Percentiles rank a stretch among this genome's conserved stretches.
Conservation (phyloP, 2,888 invertebrate genomes). For the Agrochola litura region DNA sequence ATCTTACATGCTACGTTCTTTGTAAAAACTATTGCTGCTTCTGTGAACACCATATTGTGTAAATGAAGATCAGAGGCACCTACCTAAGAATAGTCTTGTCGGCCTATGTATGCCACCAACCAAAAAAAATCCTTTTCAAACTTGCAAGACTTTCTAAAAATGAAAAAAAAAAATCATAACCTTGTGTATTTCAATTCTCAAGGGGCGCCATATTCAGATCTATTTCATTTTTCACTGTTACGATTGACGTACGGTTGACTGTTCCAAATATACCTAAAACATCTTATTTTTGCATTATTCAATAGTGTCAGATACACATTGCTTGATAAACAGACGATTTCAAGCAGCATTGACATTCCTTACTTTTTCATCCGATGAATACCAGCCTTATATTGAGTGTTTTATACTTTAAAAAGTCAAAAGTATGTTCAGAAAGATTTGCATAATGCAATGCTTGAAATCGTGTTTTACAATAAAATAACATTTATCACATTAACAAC, state of each 20-base stretch:
- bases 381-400: neutral
- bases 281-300: slow-evolving; percentile 2
- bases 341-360: slow-evolving; percentile 15
- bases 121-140: too few relatives aligned
- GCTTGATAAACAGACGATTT: slow-evolving; percentile 28
- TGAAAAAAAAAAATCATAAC: neutral
- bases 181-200: slow-evolving; percentile 4
- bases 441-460: slow-evolving; percentile 24
- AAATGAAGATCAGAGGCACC: neutral
- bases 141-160: neutral
- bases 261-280: neutral
- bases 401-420: neutral
- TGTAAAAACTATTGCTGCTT: neutral
- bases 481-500: slow-evolving; percentile 17
- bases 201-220: slow-evolving; percentile 5
- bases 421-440: neutral
- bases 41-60: neutral
- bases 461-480: slow-evolving; percentile 42
- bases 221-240: neutral
- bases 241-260: neutral
- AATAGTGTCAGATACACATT: slow-evolving; percentile 1
- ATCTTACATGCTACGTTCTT: neutral
- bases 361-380: neutral
- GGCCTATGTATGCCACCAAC: neutral
- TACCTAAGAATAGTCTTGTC: neutral